Evolutionary conservation across 2,113 vertebrate genomes (phyloP).

Genomic region (Chascanopsetta lugubris): DNA sequence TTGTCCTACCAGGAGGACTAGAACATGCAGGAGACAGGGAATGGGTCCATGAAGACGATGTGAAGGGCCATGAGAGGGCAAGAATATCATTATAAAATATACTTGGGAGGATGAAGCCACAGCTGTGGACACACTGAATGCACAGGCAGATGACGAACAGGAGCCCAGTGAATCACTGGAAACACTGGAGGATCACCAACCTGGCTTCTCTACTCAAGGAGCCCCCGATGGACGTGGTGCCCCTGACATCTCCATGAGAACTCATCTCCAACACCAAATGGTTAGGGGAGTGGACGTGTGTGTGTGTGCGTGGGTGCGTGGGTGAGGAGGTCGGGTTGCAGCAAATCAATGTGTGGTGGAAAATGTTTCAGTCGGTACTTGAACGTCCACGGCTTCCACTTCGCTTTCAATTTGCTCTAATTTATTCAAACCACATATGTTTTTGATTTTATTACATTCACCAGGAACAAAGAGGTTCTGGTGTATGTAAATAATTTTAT

Average conservation of each 20-base stretch:
- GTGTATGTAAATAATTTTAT: slow-evolving; percentile 1
- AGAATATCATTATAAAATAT: slow-evolving; percentile 99
- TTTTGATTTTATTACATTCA: slow-evolving; percentile 28
- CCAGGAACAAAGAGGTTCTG: slow-evolving; percentile 44
- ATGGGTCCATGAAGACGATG: slow-evolving; percentile 37
- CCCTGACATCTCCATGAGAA: slow-evolving; percentile 85
- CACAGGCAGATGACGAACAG: slow-evolving; percentile 94
- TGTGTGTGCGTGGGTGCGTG: slow-evolving; percentile 4
- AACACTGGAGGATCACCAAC: slow-evolving; percentile 93
- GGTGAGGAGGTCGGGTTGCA: slow-evolving; percentile 12
- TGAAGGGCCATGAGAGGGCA: slow-evolving; percentile 25
- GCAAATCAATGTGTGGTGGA: too few relatives aligned
- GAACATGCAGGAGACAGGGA: slow-evolving; percentile 36
- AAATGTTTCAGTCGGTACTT: too few relatives aligned
- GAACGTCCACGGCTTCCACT: too few relatives aligned
- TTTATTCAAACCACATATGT: slow-evolving; percentile 12
- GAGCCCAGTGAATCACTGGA: slow-evolving; percentile 76
- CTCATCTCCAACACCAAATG: slow-evolving; percentile 85
- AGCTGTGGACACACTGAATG: slow-evolving; percentile 94
- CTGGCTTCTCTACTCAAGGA: slow-evolving; percentile 92
- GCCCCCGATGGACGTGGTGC: slow-evolving; percentile 83
- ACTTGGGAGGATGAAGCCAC: slow-evolving; percentile 79
- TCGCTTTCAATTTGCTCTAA: slow-evolving; percentile 23
- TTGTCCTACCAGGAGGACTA: not conserved
- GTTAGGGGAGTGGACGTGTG: slow-evolving; percentile 24